These are phyloP conservation scores for Hartigia nigra DNA, from an alignment of 2,888 invertebrate genomes.

Conservation along the genomic window DNA sequence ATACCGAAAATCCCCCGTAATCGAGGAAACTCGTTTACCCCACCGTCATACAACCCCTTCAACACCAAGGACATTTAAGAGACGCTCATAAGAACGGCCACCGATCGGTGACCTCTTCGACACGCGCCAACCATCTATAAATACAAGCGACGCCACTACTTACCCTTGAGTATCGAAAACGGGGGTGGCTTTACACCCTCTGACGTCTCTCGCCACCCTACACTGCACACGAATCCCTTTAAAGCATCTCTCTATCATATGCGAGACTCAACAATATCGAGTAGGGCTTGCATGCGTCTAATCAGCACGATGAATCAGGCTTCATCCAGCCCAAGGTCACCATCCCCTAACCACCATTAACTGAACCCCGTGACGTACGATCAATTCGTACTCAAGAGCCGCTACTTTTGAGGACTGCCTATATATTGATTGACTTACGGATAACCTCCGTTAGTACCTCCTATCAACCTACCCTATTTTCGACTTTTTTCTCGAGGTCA, in stretches of 20 bases:
- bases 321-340: conserved; percentile 14
- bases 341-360: background rate
- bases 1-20: background rate
- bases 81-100: background rate
- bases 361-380: background rate
- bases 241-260: background rate
- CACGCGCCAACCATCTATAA: background rate
- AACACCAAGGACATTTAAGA: background rate
- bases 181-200: background rate
- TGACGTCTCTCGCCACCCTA: background rate
- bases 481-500: background rate
- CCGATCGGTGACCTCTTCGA: background rate
- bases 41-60: background rate
- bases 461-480: background rate
- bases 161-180: background rate
- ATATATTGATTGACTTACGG: background rate
- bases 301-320: conserved; percentile 18
- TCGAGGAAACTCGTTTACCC: background rate
- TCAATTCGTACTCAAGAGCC: background rate
- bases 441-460: background rate
- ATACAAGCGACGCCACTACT: background rate
- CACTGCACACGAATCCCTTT: background rate
- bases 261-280: conserved; percentile 6
- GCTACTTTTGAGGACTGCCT: background rate
- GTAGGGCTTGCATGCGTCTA: conserved; percentile 21